A percentile compares a stretch with the other conserved stretches of the same genome.
phyloP scores from a whole-genome alignment of 2,888 invertebrate genomes.

The Panzeria rudis region DNA sequence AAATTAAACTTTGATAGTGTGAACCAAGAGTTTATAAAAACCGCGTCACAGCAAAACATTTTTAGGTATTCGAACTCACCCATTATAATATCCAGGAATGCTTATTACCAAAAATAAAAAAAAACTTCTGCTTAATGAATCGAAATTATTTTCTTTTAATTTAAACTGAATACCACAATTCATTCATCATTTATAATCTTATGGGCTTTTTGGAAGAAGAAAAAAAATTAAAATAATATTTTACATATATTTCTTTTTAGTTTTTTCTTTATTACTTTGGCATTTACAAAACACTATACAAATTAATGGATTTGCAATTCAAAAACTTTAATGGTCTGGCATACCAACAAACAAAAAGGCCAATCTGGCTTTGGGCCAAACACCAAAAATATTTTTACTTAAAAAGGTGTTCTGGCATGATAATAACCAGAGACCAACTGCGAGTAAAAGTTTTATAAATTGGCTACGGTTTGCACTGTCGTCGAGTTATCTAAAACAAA shows the following conservation, averaged over 20 bases:
- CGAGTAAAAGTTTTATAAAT: slow-evolving; percentile 16
- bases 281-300: slow-evolving; percentile 37
- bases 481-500: slow-evolving; percentile 22
- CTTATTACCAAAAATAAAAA: not conserved
- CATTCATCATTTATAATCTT: slow-evolving; percentile 28
- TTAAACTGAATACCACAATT: not conserved
- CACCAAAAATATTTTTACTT: slow-evolving; percentile 43
- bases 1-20: no score
- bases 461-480: slow-evolving; percentile 2
- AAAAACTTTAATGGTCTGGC: slow-evolving; percentile 20
- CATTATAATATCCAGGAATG: not conserved
- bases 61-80: not conserved
- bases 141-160: not conserved
- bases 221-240: not conserved
- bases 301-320: slow-evolving; percentile 62
- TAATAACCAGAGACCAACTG: not conserved
- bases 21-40: no score
- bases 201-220: slow-evolving; percentile 10
- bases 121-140: not conserved
- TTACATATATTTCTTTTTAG: slow-evolving; percentile 11
- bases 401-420: slow-evolving; percentile 64
- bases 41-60: not conserved
- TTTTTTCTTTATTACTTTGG: slow-evolving; percentile 5
- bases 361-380: slow-evolving; percentile 64
- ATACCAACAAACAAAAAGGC: slow-evolving; percentile 15